phyloP scores from a whole-genome alignment of 1,140 invertebrate genomes.

The Drosophila arawakana region DNA sequence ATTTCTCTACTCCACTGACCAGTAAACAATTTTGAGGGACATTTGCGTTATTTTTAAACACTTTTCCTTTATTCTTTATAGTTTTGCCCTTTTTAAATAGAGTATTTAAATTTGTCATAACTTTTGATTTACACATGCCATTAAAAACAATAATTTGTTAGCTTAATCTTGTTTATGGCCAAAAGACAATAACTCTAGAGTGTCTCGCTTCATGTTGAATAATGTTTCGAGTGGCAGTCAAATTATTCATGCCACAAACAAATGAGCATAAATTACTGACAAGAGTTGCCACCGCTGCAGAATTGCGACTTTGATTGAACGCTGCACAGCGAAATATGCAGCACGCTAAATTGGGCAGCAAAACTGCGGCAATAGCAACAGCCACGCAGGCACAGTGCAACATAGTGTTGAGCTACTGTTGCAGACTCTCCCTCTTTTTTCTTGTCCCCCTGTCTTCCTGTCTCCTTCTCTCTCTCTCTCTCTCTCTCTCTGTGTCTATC shows the following conservation, averaged over 20 bases:
- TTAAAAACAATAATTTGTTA: conserved; percentile 13
- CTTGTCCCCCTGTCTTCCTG: neutral
- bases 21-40: no score
- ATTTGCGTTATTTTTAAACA: no score
- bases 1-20: no score
- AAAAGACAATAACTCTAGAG: conserved; percentile 19
- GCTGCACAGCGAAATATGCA: conserved; percentile 53
- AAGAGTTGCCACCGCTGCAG: conserved; percentile 58
- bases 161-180: conserved; percentile 29
- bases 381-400: neutral
- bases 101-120: neutral
- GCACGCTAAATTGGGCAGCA: conserved; percentile 35
- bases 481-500: neutral
- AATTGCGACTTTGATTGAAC: conserved; percentile 72
- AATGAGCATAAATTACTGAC: conserved; percentile 80
- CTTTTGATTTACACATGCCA: neutral
- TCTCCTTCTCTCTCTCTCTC: neutral
- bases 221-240: conserved; percentile 64
- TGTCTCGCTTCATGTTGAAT: conserved; percentile 18
- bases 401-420: neutral
- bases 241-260: conserved; percentile 79
- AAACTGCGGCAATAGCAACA: conserved; percentile 13
- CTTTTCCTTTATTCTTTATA: no score
- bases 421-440: neutral
- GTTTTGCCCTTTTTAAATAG: neutral